phyloP scores from a whole-genome alignment of 1,140 invertebrate genomes.

The Halictus rubicundus region DNA sequence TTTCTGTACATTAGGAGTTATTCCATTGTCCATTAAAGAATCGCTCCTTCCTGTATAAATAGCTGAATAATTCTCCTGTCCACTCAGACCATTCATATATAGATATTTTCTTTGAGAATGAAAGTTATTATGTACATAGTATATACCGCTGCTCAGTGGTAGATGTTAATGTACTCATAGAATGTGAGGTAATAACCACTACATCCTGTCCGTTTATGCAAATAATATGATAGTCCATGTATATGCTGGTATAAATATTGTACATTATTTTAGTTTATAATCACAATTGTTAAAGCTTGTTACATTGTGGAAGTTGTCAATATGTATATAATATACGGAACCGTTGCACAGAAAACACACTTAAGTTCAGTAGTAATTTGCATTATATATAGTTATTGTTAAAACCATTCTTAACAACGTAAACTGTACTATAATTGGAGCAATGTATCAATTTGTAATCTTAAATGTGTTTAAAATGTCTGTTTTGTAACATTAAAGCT shows the following conservation, averaged over 20 bases:
- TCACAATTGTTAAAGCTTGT: conserved; percentile 30
- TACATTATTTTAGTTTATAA: conserved; percentile 43
- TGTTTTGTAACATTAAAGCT: background rate
- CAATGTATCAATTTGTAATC: background rate
- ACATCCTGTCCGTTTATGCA: conserved; percentile 18
- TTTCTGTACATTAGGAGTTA: conserved; percentile 23
- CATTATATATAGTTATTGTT: background rate
- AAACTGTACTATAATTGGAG: background rate
- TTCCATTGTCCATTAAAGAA: conserved; percentile 19
- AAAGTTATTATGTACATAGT: conserved; percentile 36
- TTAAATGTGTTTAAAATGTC: background rate
- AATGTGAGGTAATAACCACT: conserved; percentile 4
- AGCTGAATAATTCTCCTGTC: conserved; percentile 23
- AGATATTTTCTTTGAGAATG: background rate
- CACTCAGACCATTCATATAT: conserved; percentile 9
- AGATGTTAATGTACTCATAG: conserved; percentile 13
- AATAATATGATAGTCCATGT: conserved; percentile 21
- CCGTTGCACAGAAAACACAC: conserved; percentile 9
- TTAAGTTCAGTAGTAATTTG: conserved; percentile 14
- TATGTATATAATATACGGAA: conserved; percentile 49
- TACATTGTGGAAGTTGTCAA: conserved; percentile 39
- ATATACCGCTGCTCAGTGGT: background rate
- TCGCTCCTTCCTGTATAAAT: conserved; percentile 22
- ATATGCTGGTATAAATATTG: conserved; percentile 39
- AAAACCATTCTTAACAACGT: conserved; percentile 5